These are phyloP conservation scores for Drosophila anceps DNA, from an alignment of 2,888 invertebrate species.

Conservation along the genomic window DNA sequence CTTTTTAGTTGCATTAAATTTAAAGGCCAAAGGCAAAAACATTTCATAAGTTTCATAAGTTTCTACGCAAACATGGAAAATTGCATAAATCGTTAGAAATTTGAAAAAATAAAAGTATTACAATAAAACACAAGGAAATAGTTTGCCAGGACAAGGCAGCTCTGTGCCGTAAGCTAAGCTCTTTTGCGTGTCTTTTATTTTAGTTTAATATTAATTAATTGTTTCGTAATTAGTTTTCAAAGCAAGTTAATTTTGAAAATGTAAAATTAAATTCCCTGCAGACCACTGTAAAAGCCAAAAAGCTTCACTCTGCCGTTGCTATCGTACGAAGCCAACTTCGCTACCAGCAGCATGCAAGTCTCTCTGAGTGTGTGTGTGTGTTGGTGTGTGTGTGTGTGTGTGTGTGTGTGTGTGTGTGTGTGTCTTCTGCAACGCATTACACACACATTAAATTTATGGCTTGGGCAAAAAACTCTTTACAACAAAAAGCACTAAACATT, in stretches of 20 bases:
- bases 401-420: constrained; percentile 26
- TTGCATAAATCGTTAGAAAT: no score
- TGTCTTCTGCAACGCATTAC: constrained; percentile 63
- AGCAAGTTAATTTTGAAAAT: background rate
- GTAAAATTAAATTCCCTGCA: constrained; percentile 17
- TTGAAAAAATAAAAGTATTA: no score
- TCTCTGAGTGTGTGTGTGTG: constrained; percentile 31
- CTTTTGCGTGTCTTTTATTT: background rate
- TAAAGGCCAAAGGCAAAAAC: no score
- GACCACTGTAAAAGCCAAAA: constrained; percentile 24
- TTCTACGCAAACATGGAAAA: no score
- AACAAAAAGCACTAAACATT: constrained; percentile 77
- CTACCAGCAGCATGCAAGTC: background rate
- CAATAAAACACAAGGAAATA: no score
- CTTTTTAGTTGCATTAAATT: no score
- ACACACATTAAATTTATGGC: constrained; percentile 74
- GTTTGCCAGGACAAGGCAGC: no score
- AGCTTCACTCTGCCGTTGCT: constrained; percentile 10
- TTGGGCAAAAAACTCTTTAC: constrained; percentile 68
- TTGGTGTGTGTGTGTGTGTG: constrained; percentile 14
- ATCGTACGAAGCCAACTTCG: background rate
- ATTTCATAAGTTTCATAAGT: no score
- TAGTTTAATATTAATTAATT: background rate
- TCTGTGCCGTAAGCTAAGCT: no score
- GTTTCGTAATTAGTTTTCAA: background rate